Evolutionary conservation across 2,797 vertebrate genomes (phyloP).

Genomic region (Podarcis lilfordi): DNA sequence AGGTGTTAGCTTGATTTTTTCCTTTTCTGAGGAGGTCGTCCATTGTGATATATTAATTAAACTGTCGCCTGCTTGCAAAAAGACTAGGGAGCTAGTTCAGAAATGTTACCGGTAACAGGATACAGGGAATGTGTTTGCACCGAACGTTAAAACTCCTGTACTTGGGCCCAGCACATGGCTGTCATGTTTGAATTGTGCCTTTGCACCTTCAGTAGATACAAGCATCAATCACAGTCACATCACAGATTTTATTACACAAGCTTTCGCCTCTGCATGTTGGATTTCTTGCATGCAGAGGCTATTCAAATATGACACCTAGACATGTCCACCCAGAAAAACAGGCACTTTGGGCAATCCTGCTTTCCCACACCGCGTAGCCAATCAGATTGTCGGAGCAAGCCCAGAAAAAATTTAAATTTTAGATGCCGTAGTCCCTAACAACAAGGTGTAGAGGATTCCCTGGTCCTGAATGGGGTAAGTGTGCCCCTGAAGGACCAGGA

Average conservation of each 20-base stretch:
- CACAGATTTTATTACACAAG: neutral
- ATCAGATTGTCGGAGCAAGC: no score
- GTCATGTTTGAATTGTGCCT: neutral
- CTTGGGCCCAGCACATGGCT: neutral
- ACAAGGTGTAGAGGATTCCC: neutral
- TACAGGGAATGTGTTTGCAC: neutral
- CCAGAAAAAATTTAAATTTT: slow-evolving; percentile 23
- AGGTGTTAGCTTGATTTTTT: neutral
- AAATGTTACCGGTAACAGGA: neutral
- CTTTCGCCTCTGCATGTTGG: neutral
- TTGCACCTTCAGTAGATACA: neutral
- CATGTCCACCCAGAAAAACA: neutral
- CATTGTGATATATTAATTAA: neutral
- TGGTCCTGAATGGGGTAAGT: no score
- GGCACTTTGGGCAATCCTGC: neutral
- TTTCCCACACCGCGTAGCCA: no score
- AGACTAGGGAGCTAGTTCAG: neutral
- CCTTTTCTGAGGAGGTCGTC: neutral
- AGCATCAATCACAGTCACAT: neutral
- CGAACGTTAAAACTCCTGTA: neutral
- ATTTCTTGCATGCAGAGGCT: neutral
- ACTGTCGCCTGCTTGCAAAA: neutral
- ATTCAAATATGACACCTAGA: neutral
- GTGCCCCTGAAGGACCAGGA: no score
- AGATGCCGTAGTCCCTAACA: slow-evolving; percentile 21